Evolutionary conservation across 2,113 vertebrate genomes (phyloP).

Genomic region (Proteles cristata): DNA sequence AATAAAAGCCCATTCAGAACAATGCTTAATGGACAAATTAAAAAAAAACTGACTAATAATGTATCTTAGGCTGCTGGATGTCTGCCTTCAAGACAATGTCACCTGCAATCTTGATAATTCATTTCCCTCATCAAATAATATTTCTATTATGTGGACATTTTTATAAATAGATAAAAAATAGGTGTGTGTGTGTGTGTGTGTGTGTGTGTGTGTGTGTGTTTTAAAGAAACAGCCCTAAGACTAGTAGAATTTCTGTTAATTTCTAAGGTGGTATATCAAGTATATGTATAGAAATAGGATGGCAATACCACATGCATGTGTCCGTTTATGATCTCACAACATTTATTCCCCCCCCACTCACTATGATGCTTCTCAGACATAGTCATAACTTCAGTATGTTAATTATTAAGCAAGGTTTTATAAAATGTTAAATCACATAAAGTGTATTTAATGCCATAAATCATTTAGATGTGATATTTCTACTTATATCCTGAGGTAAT

Average conservation of each 20-base stretch:
- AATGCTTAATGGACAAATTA: neutral
- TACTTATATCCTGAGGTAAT: neutral
- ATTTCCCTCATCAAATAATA: neutral
- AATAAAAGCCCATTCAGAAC: neutral
- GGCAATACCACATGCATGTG: neutral
- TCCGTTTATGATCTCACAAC: neutral
- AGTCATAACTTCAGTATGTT: neutral
- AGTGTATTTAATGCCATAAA: conserved; percentile 23
- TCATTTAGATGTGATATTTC: neutral
- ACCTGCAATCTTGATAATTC: neutral
- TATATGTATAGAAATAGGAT: neutral
- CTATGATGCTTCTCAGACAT: neutral
- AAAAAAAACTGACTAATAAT: neutral
- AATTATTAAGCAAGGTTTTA: neutral
- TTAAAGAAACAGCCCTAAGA: neutral
- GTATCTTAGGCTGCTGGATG: neutral
- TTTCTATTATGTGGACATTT: neutral
- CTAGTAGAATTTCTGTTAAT: neutral
- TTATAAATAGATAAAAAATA: neutral
- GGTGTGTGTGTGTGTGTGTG: neutral
- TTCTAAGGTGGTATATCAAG: neutral
- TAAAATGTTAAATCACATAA: conserved; percentile 6
- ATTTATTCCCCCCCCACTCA: neutral
- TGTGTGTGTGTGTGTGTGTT: neutral
- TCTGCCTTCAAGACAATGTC: neutral